Conservation (phyloP, 2,888 invertebrate genomes). For the Phaedon cochleariae region DNA sequence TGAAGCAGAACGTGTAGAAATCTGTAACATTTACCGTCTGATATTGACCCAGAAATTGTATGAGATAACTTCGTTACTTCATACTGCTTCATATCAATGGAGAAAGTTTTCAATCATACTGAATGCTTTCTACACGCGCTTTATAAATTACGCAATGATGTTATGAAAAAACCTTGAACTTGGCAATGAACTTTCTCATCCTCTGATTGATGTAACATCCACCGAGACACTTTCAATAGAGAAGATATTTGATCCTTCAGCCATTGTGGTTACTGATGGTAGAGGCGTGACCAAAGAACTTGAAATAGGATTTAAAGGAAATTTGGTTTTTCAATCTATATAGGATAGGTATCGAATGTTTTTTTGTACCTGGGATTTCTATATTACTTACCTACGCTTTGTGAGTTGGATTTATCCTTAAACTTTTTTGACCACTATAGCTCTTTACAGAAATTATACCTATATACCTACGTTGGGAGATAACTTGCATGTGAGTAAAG, state of each 20-base stretch:
- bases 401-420: too few species aligned
- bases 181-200: conserved; percentile 15
- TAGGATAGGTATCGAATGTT: neutral
- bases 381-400: too few species aligned
- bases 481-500: too few species aligned
- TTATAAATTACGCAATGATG: conserved; percentile 33
- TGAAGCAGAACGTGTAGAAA: neutral
- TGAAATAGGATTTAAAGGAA: too few species aligned
- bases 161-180: conserved; percentile 25
- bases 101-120: conserved; percentile 44
- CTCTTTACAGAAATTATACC: too few species aligned
- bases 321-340: neutral
- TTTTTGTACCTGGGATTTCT: neutral
- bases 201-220: neutral
- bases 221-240: neutral
- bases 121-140: conserved; percentile 41
- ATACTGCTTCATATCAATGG: conserved; percentile 48
- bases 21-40: conserved; percentile 30
- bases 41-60: conserved; percentile 51
- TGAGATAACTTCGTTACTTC: conserved; percentile 45
- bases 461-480: too few species aligned
- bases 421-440: too few species aligned
- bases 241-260: conserved; percentile 1
- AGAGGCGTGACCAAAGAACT: neutral
- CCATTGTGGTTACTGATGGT: neutral